A percentile compares a stretch with the other conserved stretches of the same genome.
These are phyloP conservation scores for Mesorhabditis spiculigera DNA, from an alignment of 2,888 invertebrate genomes.

Conservation along the genomic window DNA sequence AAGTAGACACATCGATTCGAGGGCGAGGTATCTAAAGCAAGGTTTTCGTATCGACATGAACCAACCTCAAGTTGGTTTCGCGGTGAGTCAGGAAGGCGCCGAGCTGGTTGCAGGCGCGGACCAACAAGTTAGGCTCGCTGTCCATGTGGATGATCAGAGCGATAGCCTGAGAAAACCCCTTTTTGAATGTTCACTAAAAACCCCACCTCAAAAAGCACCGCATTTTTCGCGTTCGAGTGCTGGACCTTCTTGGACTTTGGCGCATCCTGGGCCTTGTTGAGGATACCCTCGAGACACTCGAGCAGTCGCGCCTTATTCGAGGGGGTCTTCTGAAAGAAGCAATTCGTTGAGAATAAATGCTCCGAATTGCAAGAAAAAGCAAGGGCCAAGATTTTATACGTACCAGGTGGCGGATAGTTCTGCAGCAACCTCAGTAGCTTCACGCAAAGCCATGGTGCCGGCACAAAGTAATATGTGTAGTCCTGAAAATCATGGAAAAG, in stretches of 20 bases:
- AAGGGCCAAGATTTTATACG: constrained; percentile 1
- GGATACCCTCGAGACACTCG: constrained; percentile 76
- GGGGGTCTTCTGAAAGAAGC: constrained; percentile 63
- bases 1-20: constrained; percentile 98
- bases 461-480: constrained; percentile 99
- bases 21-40: constrained; percentile 74
- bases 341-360: not conserved
- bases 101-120: constrained; percentile 95
- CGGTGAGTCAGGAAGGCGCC: constrained; percentile 89
- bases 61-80: constrained; percentile 85
- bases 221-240: constrained; percentile 99
- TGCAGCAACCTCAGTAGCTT: constrained; percentile 90
- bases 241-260: constrained; percentile 99
- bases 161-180: constrained; percentile 71
- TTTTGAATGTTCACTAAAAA: not conserved
- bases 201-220: constrained; percentile 91
- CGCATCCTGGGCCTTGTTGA: constrained; percentile 81
- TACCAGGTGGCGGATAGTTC: constrained; percentile 93
- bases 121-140: constrained; percentile 71
- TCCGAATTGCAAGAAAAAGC: not conserved
- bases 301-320: constrained; percentile 91
- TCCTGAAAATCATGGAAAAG: constrained; percentile 67
- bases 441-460: constrained; percentile 99
- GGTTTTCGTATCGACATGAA: not conserved
- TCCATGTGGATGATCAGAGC: constrained; percentile 99